A percentile compares a stretch with the other conserved stretches of the same genome.
phyloP scores from a whole-genome alignment of 2,888 invertebrate genomes.

The Neria commutata region DNA sequence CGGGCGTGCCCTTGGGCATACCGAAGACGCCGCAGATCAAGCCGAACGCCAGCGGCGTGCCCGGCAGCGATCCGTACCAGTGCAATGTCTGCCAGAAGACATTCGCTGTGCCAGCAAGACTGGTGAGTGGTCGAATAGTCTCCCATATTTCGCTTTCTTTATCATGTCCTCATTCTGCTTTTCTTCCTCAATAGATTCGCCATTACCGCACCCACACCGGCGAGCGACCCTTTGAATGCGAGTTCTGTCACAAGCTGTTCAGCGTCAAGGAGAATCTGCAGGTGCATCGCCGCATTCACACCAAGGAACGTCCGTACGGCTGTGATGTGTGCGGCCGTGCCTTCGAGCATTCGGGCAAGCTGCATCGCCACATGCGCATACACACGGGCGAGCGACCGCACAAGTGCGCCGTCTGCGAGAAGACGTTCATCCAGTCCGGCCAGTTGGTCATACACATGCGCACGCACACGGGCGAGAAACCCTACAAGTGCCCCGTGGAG shows the following conservation, averaged over 20 bases:
- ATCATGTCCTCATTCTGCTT: not conserved
- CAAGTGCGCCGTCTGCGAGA: constrained; percentile 84
- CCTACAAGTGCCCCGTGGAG: constrained; percentile 80
- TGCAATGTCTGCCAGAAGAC: constrained; percentile 91
- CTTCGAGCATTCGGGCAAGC: constrained; percentile 88
- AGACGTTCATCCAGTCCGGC: constrained; percentile 90
- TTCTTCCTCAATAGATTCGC: constrained; percentile 62
- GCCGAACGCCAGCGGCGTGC: constrained; percentile 46
- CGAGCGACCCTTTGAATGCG: constrained; percentile 89
- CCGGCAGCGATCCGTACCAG: constrained; percentile 75
- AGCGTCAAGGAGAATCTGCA: constrained; percentile 92
- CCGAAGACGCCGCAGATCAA: constrained; percentile 58
- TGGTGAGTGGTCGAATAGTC: constrained; percentile 64
- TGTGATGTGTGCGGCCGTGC: constrained; percentile 87
- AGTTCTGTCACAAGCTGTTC: constrained; percentile 90
- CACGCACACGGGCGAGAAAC: constrained; percentile 86
- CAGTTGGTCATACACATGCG: constrained; percentile 90
- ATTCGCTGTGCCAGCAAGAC: constrained; percentile 86
- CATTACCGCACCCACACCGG: constrained; percentile 91
- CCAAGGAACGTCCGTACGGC: constrained; percentile 89
- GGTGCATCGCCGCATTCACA: constrained; percentile 88
- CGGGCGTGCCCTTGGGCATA: constrained; percentile 45
- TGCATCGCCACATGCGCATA: constrained; percentile 88
- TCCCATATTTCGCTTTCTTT: not conserved
- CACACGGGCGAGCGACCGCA: constrained; percentile 89